Percentiles rank a stretch among this genome's conserved stretches.
These are phyloP conservation scores for Hirudo medicinalis DNA, from an alignment of 1,140 invertebrate species.

Conservation along the genomic window DNA sequence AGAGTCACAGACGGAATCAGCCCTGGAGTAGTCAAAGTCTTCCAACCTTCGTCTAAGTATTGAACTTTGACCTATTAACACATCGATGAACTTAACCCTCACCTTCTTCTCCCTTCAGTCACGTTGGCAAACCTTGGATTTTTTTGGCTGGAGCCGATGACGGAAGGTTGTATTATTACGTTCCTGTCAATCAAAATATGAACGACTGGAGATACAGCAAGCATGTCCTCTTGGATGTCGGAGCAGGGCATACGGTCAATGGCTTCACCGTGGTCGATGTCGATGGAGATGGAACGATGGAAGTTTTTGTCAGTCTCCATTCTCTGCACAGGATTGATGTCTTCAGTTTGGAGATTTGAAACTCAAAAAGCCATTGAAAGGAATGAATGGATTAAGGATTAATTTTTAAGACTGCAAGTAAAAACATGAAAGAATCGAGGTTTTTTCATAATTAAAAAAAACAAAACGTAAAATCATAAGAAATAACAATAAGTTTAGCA, in stretches of 20 bases:
- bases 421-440: neutral
- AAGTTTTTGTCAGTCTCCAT: constrained; percentile 2
- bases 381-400: neutral
- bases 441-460: no score
- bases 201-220: constrained; percentile 4
- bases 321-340: neutral
- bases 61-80: no score
- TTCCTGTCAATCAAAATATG: neutral
- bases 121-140: constrained; percentile 1
- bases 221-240: neutral
- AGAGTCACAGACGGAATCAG: neutral
- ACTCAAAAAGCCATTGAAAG: neutral
- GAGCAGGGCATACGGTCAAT: neutral
- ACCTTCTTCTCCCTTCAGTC: neutral
- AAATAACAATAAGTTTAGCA: no score
- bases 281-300: neutral
- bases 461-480: no score
- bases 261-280: neutral
- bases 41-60: neutral
- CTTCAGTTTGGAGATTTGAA: neutral
- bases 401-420: neutral
- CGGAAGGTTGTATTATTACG: neutral
- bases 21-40: neutral
- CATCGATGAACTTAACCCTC: neutral
- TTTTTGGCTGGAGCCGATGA: neutral